A percentile compares a stretch with the other conserved stretches of the same genome.
phyloP scores from a whole-genome alignment of 2,113 vertebrate species.

The Platanista minor region DNA sequence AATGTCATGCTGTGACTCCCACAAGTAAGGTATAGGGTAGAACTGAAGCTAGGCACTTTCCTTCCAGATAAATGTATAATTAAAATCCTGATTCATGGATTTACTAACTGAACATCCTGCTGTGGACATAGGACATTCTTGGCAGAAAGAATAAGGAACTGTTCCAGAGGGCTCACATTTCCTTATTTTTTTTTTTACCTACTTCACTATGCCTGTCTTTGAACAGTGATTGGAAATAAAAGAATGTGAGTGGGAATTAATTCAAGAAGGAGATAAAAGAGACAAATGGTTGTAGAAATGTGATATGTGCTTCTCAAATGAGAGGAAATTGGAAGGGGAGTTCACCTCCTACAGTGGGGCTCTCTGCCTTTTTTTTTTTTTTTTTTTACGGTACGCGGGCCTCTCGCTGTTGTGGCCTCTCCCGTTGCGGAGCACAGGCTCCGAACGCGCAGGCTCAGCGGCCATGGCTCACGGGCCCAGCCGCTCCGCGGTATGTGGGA shows the following conservation, averaged over 20 bases:
- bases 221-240: conserved; percentile 51
- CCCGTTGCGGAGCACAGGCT: too few species aligned
- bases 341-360: neutral
- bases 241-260: conserved; percentile 33
- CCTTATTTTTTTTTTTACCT: neutral
- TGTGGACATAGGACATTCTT: conserved; percentile 52
- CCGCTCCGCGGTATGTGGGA: too few species aligned
- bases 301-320: neutral
- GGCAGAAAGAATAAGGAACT: conserved; percentile 50
- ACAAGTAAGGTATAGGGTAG: conserved; percentile 40
- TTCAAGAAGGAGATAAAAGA: neutral
- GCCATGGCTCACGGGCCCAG: too few species aligned
- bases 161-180: conserved; percentile 43
- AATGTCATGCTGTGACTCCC: conserved; percentile 28
- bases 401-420: too few species aligned
- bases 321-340: neutral
- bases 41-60: conserved; percentile 51
- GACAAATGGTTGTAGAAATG: neutral
- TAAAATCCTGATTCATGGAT: conserved; percentile 69
- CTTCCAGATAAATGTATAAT: conserved; percentile 65
- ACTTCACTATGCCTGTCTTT: conserved; percentile 54
- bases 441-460: too few species aligned
- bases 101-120: conserved; percentile 69
- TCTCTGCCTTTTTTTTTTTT: too few species aligned
- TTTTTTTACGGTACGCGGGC: too few species aligned